Base-by-base conservation (phyloP, 2,113 vertebrate species). In the Anguilla rostrata region DNA sequence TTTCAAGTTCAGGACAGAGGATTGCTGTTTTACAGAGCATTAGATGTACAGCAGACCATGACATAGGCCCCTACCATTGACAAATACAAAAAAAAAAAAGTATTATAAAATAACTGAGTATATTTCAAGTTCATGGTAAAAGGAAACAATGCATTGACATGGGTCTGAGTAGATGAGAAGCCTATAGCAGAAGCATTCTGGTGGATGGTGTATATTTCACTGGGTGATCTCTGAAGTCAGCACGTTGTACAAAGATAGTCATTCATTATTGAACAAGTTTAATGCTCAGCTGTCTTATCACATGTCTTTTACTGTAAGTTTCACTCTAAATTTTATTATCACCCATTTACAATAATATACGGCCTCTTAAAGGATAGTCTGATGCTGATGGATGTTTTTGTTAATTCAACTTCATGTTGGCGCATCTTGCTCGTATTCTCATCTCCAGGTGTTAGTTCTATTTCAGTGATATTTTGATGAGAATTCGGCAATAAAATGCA, bases 381-480 rank as follows among this genome's bases (percentile, higher is more conserved):
- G 40, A 15, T 22, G 15, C 29, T 56, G 83, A 57, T 75, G 29
- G 49, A 57, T 87, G 86, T 89, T 79, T 82, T 90, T 86, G 84
- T 84, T 82, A 71, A 88, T 89, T 89, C 87, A 88, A 87, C 86
- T 87, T 90, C 89, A 92, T 90, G 92, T 92, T 88, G 88, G 92
- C 91, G 85, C 83, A 85, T 91, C 60, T 86, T 87, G 71, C 88
- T 90, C 91, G 93, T 94, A 90, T 79, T 93, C 91, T 90, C 87
- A 87, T 92, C 89, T 88, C 22, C 16, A 85, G 86, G 88, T 88
- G 93, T 92, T 92, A 92, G 91, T 94, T 93, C 90, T 89, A 91
- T 92, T 87, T 90, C 91, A 92, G 86, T 92, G 90, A 93, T 89
- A 92, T 92, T 87, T 88, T 88, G 90, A 93, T 91, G 82, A 89